phyloP scores from a whole-genome alignment of 2,888 invertebrate genomes.

The Drosophila birchii region DNA sequence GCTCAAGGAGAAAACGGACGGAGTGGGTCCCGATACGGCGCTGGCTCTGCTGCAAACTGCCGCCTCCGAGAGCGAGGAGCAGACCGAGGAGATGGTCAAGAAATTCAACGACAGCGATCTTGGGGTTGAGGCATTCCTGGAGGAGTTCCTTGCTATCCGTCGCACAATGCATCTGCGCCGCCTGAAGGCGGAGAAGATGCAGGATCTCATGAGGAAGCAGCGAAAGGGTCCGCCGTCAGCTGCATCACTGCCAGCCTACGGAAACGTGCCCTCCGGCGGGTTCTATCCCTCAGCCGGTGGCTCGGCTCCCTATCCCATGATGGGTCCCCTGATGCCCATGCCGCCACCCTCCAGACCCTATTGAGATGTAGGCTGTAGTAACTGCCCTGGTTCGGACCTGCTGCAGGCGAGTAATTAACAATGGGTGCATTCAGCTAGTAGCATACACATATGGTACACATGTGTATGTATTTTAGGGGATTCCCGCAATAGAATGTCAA shows the following conservation, averaged over 20 bases:
- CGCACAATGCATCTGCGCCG: constrained; percentile 92
- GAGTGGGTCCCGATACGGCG: constrained; percentile 93
- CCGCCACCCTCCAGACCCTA: constrained; percentile 90
- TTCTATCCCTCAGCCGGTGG: constrained; percentile 60
- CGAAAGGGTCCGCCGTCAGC: constrained; percentile 58
- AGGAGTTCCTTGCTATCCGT: constrained; percentile 91
- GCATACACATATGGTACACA: neutral
- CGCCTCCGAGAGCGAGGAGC: constrained; percentile 96
- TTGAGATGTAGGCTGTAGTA: constrained; percentile 36
- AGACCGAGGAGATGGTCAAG: constrained; percentile 93
- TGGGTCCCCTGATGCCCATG: constrained; percentile 91
- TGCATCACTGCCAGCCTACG: constrained; percentile 64
- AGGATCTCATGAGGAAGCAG: constrained; percentile 87
- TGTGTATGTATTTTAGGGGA: neutral
- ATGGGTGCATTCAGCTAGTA: constrained; percentile 6
- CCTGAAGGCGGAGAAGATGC: constrained; percentile 97
- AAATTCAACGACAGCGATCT: constrained; percentile 89
- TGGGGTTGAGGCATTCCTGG: constrained; percentile 93
- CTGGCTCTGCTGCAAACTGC: constrained; percentile 95
- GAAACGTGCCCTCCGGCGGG: constrained; percentile 73
- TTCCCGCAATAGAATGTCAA: neutral
- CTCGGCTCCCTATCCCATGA: constrained; percentile 82
- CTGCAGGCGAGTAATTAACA: constrained; percentile 14
- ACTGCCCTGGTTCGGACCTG: constrained; percentile 17
- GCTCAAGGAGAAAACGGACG: constrained; percentile 91